phyloP scores from a whole-genome alignment of 2,797 vertebrate genomes.

The Dendrocincla fuliginosa region DNA sequence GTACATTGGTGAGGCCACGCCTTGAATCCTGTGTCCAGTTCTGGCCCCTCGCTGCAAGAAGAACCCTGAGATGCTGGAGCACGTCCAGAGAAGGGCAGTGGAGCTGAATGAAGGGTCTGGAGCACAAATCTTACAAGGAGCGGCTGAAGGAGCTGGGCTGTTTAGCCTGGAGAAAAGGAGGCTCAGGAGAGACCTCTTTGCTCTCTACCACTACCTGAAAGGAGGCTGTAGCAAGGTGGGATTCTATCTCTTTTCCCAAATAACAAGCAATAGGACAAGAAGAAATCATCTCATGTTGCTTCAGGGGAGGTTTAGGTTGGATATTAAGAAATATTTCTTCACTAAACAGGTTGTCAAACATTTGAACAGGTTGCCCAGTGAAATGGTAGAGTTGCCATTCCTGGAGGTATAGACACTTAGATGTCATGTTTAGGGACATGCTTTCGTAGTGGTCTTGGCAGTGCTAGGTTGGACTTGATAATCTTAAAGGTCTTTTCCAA shows the following conservation, averaged over 20 bases:
- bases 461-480: neutral
- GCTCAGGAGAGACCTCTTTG: accelerated
- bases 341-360: neutral
- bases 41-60: neutral
- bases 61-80: neutral
- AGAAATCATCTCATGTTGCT: neutral
- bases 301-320: neutral
- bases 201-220: neutral
- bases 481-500: neutral
- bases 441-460: neutral
- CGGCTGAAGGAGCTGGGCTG: neutral
- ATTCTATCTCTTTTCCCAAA: neutral
- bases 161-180: neutral
- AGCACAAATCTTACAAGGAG: neutral
- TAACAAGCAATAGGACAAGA: neutral
- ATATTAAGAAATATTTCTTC: neutral
- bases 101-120: neutral
- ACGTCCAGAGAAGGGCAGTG: neutral
- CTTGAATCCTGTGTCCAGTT: neutral
- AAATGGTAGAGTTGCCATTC: neutral
- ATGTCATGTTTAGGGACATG: neutral
- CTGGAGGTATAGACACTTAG: neutral
- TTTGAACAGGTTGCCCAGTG: neutral
- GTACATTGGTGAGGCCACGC: neutral
- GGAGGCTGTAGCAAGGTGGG: neutral